Conservation (phyloP, 53 echinoderm and acorn worm species). For the Astropecten irregularis region DNA sequence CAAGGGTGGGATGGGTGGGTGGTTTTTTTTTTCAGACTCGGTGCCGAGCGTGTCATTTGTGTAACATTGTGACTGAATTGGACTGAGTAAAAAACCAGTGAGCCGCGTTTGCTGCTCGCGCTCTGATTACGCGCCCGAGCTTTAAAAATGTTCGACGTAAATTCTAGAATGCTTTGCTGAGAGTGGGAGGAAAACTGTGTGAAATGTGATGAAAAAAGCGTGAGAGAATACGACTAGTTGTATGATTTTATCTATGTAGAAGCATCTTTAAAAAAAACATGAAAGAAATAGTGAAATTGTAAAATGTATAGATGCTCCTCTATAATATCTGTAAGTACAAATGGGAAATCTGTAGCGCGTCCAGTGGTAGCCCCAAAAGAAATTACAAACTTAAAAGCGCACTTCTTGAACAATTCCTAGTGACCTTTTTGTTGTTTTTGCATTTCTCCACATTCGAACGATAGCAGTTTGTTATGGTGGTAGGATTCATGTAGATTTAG, state of each 20-base stretch:
- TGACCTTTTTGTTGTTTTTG: too few relatives aligned
- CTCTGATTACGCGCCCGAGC: too few relatives aligned
- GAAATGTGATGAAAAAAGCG: neutral
- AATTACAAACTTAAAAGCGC: too few relatives aligned
- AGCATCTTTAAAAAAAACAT: conserved; percentile 2
- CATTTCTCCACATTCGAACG: too few relatives aligned
- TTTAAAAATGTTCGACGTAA: too few relatives aligned
- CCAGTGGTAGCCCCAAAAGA: conserved; percentile 35
- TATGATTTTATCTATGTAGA: conserved; percentile 30
- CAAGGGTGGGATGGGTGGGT: too few relatives aligned
- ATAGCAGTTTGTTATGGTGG: too few relatives aligned
- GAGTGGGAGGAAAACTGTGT: neutral
- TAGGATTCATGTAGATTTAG: too few relatives aligned
- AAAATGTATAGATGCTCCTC: conserved; percentile 53
- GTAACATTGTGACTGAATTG: neutral
- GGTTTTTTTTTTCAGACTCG: neutral
- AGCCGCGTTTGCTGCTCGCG: too few relatives aligned
- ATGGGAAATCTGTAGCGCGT: conserved; percentile 1
- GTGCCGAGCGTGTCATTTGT: conserved; percentile 9
- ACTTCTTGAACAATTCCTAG: too few relatives aligned
- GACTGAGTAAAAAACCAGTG: neutral
- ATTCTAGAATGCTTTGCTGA: conserved; percentile 2
- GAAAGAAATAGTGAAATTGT: conserved; percentile 18
- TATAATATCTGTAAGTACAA: conserved; percentile 55
- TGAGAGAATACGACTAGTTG: conserved; percentile 17